phyloP scores from a whole-genome alignment of 1,140 invertebrate species.

The Eumeta japonica region DNA sequence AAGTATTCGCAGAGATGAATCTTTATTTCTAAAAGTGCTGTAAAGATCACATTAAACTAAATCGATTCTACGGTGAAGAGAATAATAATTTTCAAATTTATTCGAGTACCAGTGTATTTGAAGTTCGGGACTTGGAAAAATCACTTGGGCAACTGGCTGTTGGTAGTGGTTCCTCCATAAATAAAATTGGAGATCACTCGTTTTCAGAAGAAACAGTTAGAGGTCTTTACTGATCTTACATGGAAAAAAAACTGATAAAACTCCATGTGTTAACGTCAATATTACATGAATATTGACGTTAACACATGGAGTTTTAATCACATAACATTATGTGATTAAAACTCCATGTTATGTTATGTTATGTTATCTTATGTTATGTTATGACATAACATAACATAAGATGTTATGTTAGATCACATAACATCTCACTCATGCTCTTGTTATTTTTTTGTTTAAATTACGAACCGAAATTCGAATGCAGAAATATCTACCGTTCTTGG shows the following conservation, averaged over 20 bases:
- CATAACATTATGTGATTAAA: too few species aligned
- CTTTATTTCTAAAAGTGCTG: slow-evolving; percentile 1
- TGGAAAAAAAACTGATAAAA: slow-evolving; percentile 19
- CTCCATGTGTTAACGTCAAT: slow-evolving; percentile 13
- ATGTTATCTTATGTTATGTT: too few species aligned
- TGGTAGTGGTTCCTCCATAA: slow-evolving; percentile 14
- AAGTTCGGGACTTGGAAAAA: too few species aligned
- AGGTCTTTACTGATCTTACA: slow-evolving; percentile 14
- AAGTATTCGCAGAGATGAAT: neutral
- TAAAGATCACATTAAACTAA: neutral
- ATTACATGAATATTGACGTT: neutral
- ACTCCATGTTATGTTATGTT: too few species aligned
- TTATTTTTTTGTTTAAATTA: slow-evolving; percentile 1
- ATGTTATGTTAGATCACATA: too few species aligned
- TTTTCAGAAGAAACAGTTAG: too few species aligned
- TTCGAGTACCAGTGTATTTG: too few species aligned
- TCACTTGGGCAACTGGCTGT: too few species aligned
- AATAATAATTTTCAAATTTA: neutral
- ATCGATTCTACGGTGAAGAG: neutral
- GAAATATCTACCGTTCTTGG: neutral
- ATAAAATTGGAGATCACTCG: too few species aligned
- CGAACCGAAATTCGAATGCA: neutral
- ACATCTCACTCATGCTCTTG: slow-evolving; percentile 2
- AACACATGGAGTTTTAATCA: too few species aligned
- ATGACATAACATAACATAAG: too few species aligned